Evolutionary conservation across 2,797 vertebrate species (phyloP).

Genomic region (Macroramphosus scolopax): DNA sequence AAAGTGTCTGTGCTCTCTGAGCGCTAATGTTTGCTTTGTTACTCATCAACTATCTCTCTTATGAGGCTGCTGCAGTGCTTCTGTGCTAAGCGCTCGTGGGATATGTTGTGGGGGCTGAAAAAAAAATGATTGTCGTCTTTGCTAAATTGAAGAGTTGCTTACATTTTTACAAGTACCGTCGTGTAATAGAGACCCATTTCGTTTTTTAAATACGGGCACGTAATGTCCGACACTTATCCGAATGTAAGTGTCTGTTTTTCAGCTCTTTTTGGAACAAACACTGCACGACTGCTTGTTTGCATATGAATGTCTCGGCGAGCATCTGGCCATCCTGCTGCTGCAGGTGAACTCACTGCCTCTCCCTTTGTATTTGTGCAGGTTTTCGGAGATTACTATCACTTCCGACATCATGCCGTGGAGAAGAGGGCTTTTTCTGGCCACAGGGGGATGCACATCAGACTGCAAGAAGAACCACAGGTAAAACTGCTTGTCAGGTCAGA

Average conservation of each 20-base stretch:
- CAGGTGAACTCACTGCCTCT: conserved; percentile 50
- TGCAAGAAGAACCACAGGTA: conserved; percentile 86
- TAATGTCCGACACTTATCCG: conserved; percentile 1
- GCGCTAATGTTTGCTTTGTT: no score
- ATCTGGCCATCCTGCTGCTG: conserved; percentile 20
- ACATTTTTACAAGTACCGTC: background rate
- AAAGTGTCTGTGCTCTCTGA: no score
- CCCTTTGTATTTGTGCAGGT: conserved; percentile 77
- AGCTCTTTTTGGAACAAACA: conserved; percentile 2
- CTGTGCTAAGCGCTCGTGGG: no score
- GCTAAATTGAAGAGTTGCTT: background rate
- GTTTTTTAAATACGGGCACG: conserved; percentile 8
- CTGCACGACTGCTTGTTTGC: conserved; percentile 16
- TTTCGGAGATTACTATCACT: conserved; percentile 91
- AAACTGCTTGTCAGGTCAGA: conserved; percentile 55
- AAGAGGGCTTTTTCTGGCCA: conserved; percentile 87
- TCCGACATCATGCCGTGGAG: conserved; percentile 85
- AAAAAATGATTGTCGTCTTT: background rate
- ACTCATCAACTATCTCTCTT: no score
- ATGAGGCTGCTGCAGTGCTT: no score
- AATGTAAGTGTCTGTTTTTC: conserved; percentile 17
- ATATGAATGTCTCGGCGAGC: conserved; percentile 30
- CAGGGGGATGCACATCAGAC: conserved; percentile 77
- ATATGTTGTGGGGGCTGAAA: no score
- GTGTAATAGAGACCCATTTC: no score